Conservation (phyloP, 1,140 invertebrate species). For the Diuraphis noxia region DNA sequence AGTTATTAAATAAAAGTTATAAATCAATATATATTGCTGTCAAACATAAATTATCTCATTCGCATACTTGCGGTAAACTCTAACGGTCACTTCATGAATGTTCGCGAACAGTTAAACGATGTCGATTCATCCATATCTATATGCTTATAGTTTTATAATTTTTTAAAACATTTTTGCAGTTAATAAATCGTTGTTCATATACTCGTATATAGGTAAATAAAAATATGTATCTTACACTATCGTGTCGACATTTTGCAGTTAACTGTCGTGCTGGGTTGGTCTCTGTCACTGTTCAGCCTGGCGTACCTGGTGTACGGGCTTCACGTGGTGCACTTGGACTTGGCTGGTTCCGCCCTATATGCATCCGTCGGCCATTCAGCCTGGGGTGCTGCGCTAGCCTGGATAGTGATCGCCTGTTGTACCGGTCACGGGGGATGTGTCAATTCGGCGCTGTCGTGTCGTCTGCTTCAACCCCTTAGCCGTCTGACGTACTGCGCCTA, state of each 20-base stretch:
- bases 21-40: neutral
- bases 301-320: slow-evolving; percentile 74
- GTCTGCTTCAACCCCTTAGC: slow-evolving; percentile 79
- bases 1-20: neutral
- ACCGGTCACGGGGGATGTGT: slow-evolving; percentile 72
- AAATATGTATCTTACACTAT: too few relatives aligned
- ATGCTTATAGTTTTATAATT: neutral
- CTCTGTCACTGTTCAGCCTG: slow-evolving; percentile 55
- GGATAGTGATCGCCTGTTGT: slow-evolving; percentile 80
- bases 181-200: neutral
- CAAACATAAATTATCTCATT: neutral
- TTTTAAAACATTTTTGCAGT: neutral
- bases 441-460: slow-evolving; percentile 77
- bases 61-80: too few relatives aligned
- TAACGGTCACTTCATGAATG: neutral
- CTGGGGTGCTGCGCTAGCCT: slow-evolving; percentile 76
- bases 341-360: slow-evolving; percentile 64
- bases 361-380: slow-evolving; percentile 68
- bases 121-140: neutral
- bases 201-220: neutral
- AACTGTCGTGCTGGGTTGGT: slow-evolving; percentile 59
- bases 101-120: neutral
- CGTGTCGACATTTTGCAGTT: neutral
- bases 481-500: slow-evolving; percentile 89
- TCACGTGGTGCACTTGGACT: slow-evolving; percentile 70